Base-by-base conservation (phyloP, 2,113 vertebrate genomes). In the Zosterops japonicus region DNA sequence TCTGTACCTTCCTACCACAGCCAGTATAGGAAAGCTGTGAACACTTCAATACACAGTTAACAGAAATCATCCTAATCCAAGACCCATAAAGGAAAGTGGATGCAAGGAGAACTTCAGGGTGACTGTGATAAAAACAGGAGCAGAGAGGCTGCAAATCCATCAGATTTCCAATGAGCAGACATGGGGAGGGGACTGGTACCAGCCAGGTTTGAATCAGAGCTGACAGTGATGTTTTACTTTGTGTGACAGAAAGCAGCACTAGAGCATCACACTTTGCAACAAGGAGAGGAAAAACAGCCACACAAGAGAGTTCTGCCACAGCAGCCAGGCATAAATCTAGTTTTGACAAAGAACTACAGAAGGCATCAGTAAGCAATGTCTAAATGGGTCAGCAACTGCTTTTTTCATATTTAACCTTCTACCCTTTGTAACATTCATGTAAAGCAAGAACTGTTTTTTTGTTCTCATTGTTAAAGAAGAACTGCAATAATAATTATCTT, bases 151-250 rank as follows among this genome's bases (percentile, higher is more conserved):
- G 33, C 24, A 74, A 61, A 52, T 53, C 33, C 4, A 4, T 47
- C 31, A 19, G 17, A 25, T 46, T 8, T 59, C 16, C 39, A 68
- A 33, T 0, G 2, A 79, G 21, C 4, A 72, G 70, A 36, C 0
- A 0, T 6, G 14, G 11, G 20, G 21, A 25, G 2, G 0, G 75
- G 6, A 74, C 8, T 5, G 9, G n/a, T 6, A 33, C 6, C 69
- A 57, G 65, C 14, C 9, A 42, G 2, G 3, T 23, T 4, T 36
- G 28, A 79, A 42, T 19, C 60, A 23, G 24, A 47, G 28, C 3
- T 0, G 1, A 20, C 10, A n/a, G 27, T 11, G 23, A 64, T 0
- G 0, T 31, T 71, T 44, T 16, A 71, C 7, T 56, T 5, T 3
- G 3, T 5, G 5, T 29, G 27, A 14, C 20, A 61, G 76, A 57